Percentiles rank a stretch among this genome's conserved stretches.
These are phyloP conservation scores for Uloborus diversus DNA, from an alignment of 1,140 invertebrate genomes.

Conservation along the genomic window DNA sequence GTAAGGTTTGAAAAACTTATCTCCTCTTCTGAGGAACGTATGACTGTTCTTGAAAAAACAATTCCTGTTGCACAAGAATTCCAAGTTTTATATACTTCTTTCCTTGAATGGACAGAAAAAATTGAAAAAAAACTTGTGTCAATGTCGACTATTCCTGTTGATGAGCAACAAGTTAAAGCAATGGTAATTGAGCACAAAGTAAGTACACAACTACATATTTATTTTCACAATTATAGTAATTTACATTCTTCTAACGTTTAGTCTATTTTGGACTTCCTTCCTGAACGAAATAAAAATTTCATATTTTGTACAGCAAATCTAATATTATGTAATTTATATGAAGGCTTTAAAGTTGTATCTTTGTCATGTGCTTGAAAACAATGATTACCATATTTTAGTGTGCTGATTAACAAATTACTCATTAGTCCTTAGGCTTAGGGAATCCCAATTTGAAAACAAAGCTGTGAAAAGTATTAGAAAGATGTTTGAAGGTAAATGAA, in stretches of 20 bases:
- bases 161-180: conserved; percentile 90
- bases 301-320: too few species aligned
- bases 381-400: too few species aligned
- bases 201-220: too few species aligned
- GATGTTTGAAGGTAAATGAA: too few species aligned
- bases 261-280: neutral
- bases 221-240: neutral
- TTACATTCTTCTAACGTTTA: neutral
- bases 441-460: too few species aligned
- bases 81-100: conserved; percentile 81
- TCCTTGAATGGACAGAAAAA: conserved; percentile 89
- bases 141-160: conserved; percentile 89
- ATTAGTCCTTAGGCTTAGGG: too few species aligned
- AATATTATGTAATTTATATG: neutral
- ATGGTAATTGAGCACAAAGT: conserved; percentile 79
- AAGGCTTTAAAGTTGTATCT: too few species aligned
- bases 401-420: too few species aligned
- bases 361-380: too few species aligned
- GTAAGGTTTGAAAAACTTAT: conserved; percentile 83
- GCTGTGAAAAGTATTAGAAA: too few species aligned
- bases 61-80: conserved; percentile 81
- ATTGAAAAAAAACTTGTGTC: conserved; percentile 87
- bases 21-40: conserved; percentile 82
- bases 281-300: neutral
- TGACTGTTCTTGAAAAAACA: conserved; percentile 85